Conservation (phyloP, 2,113 vertebrate species). For the Coptodon bakossiorum region DNA sequence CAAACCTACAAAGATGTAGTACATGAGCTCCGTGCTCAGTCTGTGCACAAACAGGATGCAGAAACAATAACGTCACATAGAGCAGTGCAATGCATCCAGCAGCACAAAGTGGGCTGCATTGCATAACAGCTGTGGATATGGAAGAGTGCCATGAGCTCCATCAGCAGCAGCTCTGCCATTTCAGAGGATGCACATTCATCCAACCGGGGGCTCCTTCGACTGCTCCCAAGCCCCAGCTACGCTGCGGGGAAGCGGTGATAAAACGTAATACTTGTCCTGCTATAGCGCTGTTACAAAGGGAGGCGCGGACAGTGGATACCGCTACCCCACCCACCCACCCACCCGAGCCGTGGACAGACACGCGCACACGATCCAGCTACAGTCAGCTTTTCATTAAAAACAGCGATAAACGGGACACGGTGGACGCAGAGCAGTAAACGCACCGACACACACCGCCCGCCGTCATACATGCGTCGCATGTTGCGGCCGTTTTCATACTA, state of each 20-base stretch:
- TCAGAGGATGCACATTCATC: slow-evolving; percentile 1
- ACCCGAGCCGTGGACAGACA: slow-evolving; percentile 8
- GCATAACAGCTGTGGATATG: slow-evolving; percentile 60
- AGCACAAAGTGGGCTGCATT: slow-evolving; percentile 34
- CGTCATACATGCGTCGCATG: background rate
- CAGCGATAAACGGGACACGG: background rate
- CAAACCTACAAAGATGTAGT: rapidly evolving
- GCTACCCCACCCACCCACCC: slow-evolving; percentile 44
- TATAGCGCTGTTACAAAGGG: background rate
- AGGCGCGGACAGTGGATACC: background rate
- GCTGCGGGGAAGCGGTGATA: rapidly evolving
- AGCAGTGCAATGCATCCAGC: slow-evolving; percentile 12
- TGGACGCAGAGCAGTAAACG: background rate
- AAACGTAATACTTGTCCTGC: rapidly evolving
- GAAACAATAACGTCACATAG: background rate
- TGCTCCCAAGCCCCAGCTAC: background rate
- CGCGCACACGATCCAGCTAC: background rate
- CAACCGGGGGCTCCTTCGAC: background rate
- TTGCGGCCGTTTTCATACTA: background rate
- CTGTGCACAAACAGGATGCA: background rate
- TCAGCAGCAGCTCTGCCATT: slow-evolving; percentile 25
- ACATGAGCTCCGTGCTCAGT: background rate
- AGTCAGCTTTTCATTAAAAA: background rate
- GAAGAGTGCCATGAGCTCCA: slow-evolving; percentile 28
- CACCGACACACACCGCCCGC: background rate